phyloP scores from a whole-genome alignment of 2,888 invertebrate species.

The Andrena trimmerana region DNA sequence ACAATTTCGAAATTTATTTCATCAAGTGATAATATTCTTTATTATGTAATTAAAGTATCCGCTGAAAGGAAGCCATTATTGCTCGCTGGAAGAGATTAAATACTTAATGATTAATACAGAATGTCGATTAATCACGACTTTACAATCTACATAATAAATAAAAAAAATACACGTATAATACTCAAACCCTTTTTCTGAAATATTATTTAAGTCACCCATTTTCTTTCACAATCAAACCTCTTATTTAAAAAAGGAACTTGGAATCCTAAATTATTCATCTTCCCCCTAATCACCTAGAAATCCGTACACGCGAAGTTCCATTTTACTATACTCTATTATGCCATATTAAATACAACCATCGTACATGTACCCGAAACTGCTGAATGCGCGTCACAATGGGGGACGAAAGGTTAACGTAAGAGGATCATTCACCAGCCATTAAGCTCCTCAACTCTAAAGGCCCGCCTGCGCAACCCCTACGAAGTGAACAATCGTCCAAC shows the following conservation, averaged over 20 bases:
- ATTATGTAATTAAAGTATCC: neutral
- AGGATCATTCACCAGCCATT: neutral
- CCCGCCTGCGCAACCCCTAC: no score
- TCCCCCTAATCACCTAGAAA: neutral
- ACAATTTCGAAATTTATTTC: neutral
- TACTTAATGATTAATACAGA: neutral
- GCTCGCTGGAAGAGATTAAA: neutral
- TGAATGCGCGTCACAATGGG: neutral
- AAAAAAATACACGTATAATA: no score
- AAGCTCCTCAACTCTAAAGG: neutral
- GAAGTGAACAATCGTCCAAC: no score
- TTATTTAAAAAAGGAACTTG: conserved; percentile 7
- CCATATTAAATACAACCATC: neutral
- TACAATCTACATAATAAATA: neutral
- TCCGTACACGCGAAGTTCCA: neutral
- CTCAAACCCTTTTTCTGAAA: no score
- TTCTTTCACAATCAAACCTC: neutral
- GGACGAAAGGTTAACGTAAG: neutral
- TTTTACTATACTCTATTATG: neutral
- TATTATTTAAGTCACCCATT: no score
- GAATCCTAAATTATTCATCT: neutral
- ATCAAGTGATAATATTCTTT: neutral
- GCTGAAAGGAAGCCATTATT: neutral
- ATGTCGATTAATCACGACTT: neutral
- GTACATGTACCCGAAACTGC: neutral